Conservation (phyloP, 2,113 vertebrate genomes). For the Aptenodytes patagonicus region DNA sequence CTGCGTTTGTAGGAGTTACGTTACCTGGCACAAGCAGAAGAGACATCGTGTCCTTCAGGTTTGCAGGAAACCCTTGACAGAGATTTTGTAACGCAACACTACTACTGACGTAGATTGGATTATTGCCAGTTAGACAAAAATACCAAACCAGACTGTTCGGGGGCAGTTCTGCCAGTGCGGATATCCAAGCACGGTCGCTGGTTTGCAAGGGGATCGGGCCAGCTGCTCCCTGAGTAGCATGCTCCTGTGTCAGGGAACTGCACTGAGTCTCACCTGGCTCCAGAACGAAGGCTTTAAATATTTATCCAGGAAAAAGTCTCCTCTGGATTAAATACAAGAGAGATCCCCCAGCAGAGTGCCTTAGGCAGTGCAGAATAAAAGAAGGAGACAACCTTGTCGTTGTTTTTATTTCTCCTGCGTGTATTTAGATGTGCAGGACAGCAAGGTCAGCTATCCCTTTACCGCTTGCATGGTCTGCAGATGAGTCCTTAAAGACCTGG, state of each 20-base stretch:
- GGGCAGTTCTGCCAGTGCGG: neutral
- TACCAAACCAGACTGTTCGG: neutral
- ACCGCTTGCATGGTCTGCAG: accelerated
- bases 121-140: neutral
- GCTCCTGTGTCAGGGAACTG: neutral
- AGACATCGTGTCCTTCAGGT: neutral
- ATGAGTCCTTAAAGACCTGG: neutral
- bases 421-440: neutral
- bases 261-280: neutral
- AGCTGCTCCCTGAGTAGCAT: neutral
- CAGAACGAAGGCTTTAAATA: neutral
- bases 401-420: neutral
- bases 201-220: neutral
- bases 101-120: neutral
- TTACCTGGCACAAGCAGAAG: neutral
- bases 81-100: neutral
- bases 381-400: neutral
- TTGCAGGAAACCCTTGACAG: neutral
- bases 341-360: neutral
- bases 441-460: neutral
- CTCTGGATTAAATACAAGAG: neutral
- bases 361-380: neutral
- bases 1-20: neutral
- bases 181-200: neutral
- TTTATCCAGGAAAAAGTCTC: neutral